Evolutionary conservation across 2,888 invertebrate species (phyloP), one percentile per base, ranked within the genome.

Genomic region (Ectemnius lituratus): DNA sequence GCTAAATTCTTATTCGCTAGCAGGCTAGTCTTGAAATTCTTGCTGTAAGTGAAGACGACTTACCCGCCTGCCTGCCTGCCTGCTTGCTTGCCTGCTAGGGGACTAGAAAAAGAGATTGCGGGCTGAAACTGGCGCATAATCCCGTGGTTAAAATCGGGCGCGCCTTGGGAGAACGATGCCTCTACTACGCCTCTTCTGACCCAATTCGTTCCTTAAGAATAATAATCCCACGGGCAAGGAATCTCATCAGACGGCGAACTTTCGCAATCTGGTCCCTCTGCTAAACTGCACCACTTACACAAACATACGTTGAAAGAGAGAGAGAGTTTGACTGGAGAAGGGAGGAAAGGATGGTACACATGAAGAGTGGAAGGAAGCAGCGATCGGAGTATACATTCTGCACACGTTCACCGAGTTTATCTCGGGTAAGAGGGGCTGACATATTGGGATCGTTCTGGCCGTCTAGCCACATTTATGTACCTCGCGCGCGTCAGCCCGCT

Each of bases 381-480:
- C 37, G 37, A 37, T 6, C 37, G 37, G 37, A 37, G 73, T 66
- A 56, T 64, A 64, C 84, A 89, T 88, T 88, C 88, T 76, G 73
- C 81, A 79, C 87, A 88, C 88, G 88, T 88, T 78, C 81, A 80
- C 73, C 76, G 83, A 87, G 84, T 88, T 88, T 88, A 88, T 88
- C 88, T 87, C 82, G 73, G 81, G 80, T 83, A 81, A 79, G 83
- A 84, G 84, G 78, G 82, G 83, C 85, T 88, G 89, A 88, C 88
- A 88, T 88, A 89, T 89, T 88, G 87, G 86, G 86, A 88, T 88
- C 88, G 85, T 88, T 88, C 83, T 84, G 79, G 83, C 78, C 84
- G 85, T 87, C 89, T 87, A 84, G 85, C 84, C 85, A 77, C 87
- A 82, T 88, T 87, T 85, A 88, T 86, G 86, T 84, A 83, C 84